Percentiles rank a stretch among this genome's conserved stretches.
Conservation (phyloP, 2,797 vertebrate genomes). For the Lacerta viridis region DNA sequence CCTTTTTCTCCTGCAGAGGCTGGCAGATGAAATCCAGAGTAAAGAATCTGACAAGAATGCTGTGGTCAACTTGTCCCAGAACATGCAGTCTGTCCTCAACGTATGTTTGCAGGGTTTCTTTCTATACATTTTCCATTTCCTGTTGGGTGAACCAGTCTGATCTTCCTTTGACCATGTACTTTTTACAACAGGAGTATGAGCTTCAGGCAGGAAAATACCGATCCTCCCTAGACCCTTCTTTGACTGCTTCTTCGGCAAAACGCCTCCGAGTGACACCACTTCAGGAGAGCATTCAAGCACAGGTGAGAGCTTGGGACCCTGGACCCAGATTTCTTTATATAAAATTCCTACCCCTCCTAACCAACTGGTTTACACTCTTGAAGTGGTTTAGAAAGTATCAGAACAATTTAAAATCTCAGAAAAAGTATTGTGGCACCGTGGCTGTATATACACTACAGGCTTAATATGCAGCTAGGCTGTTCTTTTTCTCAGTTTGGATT, state of each 20-base stretch:
- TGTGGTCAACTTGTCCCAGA: constrained; percentile 85
- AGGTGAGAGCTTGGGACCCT: constrained; percentile 81
- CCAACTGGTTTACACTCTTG: background rate
- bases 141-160: background rate
- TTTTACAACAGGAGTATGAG: constrained; percentile 88
- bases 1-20: constrained; percentile 81
- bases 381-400: constrained; percentile 3
- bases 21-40: constrained; percentile 88
- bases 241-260: constrained; percentile 74
- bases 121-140: background rate
- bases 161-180: constrained; percentile 22
- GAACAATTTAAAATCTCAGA: background rate
- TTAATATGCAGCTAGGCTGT: background rate
- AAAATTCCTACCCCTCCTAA: background rate
- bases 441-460: too few species aligned
- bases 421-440: background rate
- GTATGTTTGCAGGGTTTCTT: constrained; percentile 75
- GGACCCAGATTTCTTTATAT: background rate
- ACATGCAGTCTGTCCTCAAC: constrained; percentile 87
- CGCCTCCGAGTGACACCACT: constrained; percentile 80
- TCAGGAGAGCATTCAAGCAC: constrained; percentile 87
- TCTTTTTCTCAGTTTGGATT: too few species aligned
- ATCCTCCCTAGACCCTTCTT: constrained; percentile 82
- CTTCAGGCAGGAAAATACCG: constrained; percentile 88
- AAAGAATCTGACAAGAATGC: constrained; percentile 87